Percentiles rank a stretch among this genome's conserved stretches.
Conservation (phyloP, 2,113 vertebrate species). For the Nettapus auritus region DNA sequence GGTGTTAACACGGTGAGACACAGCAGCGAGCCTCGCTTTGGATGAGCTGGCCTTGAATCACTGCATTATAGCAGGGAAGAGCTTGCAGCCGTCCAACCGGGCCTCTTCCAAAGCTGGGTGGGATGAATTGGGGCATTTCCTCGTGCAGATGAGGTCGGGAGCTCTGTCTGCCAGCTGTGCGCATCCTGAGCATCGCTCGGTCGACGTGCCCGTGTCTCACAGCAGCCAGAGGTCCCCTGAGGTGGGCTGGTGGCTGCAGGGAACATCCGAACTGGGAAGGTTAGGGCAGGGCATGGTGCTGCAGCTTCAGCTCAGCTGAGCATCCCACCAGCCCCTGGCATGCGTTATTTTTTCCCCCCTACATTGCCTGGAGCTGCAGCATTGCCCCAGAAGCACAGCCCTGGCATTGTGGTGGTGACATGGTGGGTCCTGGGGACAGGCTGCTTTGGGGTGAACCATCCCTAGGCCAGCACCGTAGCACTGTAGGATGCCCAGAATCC, state of each 20-base stretch:
- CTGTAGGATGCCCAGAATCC: not conserved
- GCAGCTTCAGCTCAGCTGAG: not conserved
- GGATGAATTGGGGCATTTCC: not conserved
- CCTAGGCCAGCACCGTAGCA: not conserved
- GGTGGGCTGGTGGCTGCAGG: not conserved
- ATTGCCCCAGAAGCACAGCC: not conserved
- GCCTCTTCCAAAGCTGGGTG: not conserved
- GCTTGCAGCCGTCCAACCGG: not conserved
- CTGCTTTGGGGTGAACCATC: not conserved
- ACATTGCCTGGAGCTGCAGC: not conserved
- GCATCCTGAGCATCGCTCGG: not conserved
- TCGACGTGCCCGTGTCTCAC: rapidly evolving
- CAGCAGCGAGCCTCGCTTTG: not conserved
- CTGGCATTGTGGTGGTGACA: not conserved
- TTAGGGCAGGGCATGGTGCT: not conserved
- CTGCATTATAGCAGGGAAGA: not conserved
- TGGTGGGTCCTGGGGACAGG: not conserved
- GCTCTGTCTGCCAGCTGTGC: not conserved
- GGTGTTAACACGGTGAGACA: not conserved
- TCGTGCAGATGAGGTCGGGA: not conserved
- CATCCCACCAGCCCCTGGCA: constrained; percentile 1
- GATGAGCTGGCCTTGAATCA: not conserved
- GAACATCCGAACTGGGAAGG: not conserved
- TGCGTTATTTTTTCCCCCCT: not conserved
- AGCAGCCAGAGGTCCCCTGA: not conserved